Evolutionary conservation across 53 echinoderm and acorn worm genomes (phyloP).

Genomic region (Echinarachnius parma): DNA sequence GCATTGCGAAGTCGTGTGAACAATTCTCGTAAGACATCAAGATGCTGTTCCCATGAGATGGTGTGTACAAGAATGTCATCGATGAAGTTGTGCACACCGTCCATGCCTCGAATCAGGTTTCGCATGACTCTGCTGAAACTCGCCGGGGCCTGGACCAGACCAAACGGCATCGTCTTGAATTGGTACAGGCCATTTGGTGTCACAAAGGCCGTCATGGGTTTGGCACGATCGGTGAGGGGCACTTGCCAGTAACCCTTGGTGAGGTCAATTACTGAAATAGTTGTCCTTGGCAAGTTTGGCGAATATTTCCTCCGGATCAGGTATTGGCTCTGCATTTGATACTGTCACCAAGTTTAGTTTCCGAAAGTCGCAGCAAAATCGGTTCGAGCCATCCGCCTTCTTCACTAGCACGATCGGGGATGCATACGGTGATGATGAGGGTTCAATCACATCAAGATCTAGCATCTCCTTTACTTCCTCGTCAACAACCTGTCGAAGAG

Average conservation of each 20-base stretch:
- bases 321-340: constrained; percentile 48
- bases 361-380: constrained; percentile 32
- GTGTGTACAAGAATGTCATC: too few species aligned
- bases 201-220: constrained; percentile 16
- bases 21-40: too few species aligned
- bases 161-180: constrained; percentile 21
- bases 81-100: too few species aligned
- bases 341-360: constrained; percentile 34
- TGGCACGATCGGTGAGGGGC: constrained; percentile 21
- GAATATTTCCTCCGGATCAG: constrained; percentile 38
- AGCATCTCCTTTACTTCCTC: constrained; percentile 31
- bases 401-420: constrained; percentile 33
- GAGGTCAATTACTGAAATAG: constrained; percentile 45
- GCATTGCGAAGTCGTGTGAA: too few species aligned
- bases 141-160: too few species aligned
- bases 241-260: constrained; percentile 57
- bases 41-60: too few species aligned
- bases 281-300: constrained; percentile 35
- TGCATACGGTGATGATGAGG: constrained; percentile 19
- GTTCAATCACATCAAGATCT: constrained; percentile 33
- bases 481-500: constrained; percentile 19
- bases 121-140: too few species aligned
- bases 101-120: too few species aligned
- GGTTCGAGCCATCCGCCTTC: constrained; percentile 32
- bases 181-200: constrained; percentile 17